Percentiles rank a stretch among this genome's conserved stretches.
Evolutionary conservation across 2,797 vertebrate species (phyloP).

Genomic region (Channallabes apus): DNA sequence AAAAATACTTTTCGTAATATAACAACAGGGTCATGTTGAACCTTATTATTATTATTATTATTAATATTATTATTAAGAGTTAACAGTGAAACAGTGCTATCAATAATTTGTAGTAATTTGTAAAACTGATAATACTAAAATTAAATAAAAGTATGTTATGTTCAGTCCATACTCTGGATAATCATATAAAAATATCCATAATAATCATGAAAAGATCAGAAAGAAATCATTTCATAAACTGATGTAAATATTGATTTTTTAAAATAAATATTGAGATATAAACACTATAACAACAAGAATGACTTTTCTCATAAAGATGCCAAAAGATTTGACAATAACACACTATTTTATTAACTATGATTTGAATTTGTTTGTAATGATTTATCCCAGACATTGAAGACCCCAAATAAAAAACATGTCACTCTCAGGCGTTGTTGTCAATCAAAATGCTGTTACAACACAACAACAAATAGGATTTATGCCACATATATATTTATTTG

Average conservation of each 20-base stretch:
- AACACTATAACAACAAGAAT: neutral
- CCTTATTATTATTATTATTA: neutral
- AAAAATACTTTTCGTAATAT: neutral
- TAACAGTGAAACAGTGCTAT: neutral
- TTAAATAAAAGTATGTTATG: neutral
- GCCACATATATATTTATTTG: constrained; percentile 52
- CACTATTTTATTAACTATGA: neutral
- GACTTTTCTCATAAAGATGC: neutral
- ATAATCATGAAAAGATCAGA: neutral
- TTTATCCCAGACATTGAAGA: neutral
- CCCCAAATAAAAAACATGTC: neutral
- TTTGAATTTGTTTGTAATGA: constrained; percentile 2
- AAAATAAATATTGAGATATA: neutral
- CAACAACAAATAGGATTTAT: neutral
- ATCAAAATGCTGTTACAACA: neutral
- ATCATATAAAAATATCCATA: neutral
- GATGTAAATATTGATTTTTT: neutral
- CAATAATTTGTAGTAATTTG: neutral
- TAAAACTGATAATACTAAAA: neutral
- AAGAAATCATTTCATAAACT: neutral
- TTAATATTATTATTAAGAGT: neutral
- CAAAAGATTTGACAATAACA: neutral
- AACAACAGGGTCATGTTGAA: neutral
- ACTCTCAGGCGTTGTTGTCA: neutral
- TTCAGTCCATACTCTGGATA: neutral